A percentile compares a stretch with the other conserved stretches of the same genome.
Evolutionary conservation across 2,888 invertebrate species (phyloP).

Genomic region (Cyrtodaria siliqua): DNA sequence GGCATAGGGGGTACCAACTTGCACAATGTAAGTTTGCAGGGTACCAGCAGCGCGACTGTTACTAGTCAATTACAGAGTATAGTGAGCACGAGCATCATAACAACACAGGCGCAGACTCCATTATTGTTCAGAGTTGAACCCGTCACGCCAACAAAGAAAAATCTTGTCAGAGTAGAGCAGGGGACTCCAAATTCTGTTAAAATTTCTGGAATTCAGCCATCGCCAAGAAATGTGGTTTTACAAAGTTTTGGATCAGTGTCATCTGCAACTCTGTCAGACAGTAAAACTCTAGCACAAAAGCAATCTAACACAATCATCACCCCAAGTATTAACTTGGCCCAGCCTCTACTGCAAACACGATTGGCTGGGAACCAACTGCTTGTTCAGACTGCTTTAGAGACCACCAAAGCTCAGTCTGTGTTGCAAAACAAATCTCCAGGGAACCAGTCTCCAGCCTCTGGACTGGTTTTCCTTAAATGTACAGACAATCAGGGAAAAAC

Average conservation of each 20-base stretch:
- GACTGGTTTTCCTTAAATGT: slow-evolving; percentile 68
- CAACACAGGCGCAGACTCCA: slow-evolving; percentile 37
- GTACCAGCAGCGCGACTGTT: background rate
- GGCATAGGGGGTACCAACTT: background rate
- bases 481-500: slow-evolving; percentile 77
- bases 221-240: slow-evolving; percentile 46
- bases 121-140: slow-evolving; percentile 17
- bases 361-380: background rate
- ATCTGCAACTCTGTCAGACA: slow-evolving; percentile 15
- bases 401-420: background rate
- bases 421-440: slow-evolving; percentile 13
- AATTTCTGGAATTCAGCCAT: slow-evolving; percentile 10
- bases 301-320: background rate
- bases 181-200: slow-evolving; percentile 14
- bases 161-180: background rate
- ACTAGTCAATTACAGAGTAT: slow-evolving; percentile 19
- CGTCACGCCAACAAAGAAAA: slow-evolving; percentile 34
- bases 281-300: background rate
- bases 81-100: slow-evolving; percentile 38
- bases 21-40: background rate
- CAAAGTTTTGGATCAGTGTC: slow-evolving; percentile 51
- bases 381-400: slow-evolving; percentile 35
- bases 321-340: background rate
- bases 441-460: slow-evolving; percentile 43
- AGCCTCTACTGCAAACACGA: background rate